Percentiles rank a stretch among this genome's conserved stretches.
Conservation (phyloP, 2,888 invertebrate genomes). For the Gerosis bhagava region DNA sequence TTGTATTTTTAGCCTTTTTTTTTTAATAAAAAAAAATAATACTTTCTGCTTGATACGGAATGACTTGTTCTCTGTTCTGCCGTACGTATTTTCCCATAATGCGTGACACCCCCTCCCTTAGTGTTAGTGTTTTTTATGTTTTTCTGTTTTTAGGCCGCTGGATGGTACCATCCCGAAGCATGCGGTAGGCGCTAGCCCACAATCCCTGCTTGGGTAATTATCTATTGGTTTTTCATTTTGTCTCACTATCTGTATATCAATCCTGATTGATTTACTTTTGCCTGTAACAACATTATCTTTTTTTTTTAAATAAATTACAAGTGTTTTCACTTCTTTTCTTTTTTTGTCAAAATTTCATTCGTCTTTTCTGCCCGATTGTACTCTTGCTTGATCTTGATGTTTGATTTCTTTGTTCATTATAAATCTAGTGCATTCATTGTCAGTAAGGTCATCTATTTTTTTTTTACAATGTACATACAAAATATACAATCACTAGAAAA, state of each 20-base stretch:
- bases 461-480: no score
- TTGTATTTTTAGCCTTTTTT: no score
- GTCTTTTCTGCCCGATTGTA: constrained; percentile 2
- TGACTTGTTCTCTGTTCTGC: not conserved
- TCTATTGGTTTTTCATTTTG: constrained; percentile 43
- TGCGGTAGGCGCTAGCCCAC: constrained; percentile 81
- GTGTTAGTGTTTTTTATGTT: constrained; percentile 70
- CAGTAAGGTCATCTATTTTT: no score
- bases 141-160: constrained; percentile 86
- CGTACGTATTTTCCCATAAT: not conserved
- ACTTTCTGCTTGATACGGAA: constrained; percentile 19
- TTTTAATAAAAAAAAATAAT: not conserved
- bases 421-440: no score
- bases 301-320: no score
- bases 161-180: constrained; percentile 81
- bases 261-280: no score
- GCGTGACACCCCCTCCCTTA: constrained; percentile 44
- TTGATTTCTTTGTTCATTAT: no score
- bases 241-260: constrained; percentile 1
- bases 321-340: not conserved
- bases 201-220: constrained; percentile 86
- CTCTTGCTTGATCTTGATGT: not conserved
- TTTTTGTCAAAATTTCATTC: constrained; percentile 18
- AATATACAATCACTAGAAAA: no score
- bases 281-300: no score